Evolutionary conservation across 2,113 vertebrate genomes (phyloP).

Genomic region (Pyxicephalus adspersus): DNA sequence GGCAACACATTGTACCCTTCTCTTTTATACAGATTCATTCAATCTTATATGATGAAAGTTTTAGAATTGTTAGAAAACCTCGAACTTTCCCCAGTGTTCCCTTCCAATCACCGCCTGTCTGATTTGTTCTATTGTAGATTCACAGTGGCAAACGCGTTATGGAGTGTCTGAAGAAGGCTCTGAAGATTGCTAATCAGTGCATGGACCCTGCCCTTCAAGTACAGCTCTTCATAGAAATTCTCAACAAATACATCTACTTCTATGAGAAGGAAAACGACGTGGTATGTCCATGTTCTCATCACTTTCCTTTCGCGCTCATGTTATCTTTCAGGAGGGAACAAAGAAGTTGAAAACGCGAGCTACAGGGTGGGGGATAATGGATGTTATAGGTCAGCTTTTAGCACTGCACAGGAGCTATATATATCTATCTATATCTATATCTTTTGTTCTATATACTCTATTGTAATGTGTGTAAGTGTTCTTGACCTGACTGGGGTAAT

Average conservation of each 20-base stretch:
- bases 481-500: no score
- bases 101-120: background rate
- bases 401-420: no score
- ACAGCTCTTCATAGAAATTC: slow-evolving; percentile 98
- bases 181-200: slow-evolving; percentile 98
- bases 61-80: background rate
- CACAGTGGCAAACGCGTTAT: slow-evolving; percentile 96
- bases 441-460: no score
- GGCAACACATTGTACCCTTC: no score
- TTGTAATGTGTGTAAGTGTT: no score
- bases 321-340: no score
- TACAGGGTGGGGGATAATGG: no score
- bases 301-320: background rate
- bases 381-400: no score
- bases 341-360: no score
- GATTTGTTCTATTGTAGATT: slow-evolving; percentile 73
- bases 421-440: no score
- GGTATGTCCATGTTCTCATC: slow-evolving; percentile 69
- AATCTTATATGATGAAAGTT: no score
- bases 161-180: slow-evolving; percentile 97
- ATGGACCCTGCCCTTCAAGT: slow-evolving; percentile 98
- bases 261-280: slow-evolving; percentile 98
- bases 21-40: no score
- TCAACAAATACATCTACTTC: slow-evolving; percentile 98
- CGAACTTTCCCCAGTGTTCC: background rate